These are phyloP conservation scores for Aptenodytes forsteri DNA, from an alignment of 2,113 vertebrate species.

Conservation along the genomic window DNA sequence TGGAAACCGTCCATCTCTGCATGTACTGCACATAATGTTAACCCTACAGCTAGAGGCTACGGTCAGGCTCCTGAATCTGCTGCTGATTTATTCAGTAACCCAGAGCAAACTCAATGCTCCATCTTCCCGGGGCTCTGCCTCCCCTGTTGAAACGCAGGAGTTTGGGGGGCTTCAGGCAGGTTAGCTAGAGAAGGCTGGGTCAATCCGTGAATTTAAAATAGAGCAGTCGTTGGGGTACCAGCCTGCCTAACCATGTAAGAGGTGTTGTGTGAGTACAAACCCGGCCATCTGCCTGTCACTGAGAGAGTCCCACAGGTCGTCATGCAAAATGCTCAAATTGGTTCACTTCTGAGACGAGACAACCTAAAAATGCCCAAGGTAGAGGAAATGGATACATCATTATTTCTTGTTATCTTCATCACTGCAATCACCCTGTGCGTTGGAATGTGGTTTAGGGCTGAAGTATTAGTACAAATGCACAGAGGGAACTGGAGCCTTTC, in stretches of 20 bases:
- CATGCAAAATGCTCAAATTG: neutral
- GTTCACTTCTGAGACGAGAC: neutral
- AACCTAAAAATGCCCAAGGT: neutral
- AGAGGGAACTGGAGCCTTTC: neutral
- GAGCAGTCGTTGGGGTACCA: fast-evolving
- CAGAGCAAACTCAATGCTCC: neutral
- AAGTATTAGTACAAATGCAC: fast-evolving
- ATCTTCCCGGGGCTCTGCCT: neutral
- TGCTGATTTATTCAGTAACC: neutral
- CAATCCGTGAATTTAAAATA: fast-evolving
- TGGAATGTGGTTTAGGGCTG: fast-evolving
- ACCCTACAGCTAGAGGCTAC: neutral
- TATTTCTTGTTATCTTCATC: neutral
- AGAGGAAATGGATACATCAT: neutral
- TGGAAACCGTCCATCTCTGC: neutral
- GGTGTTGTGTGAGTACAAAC: neutral
- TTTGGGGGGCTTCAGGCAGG: neutral
- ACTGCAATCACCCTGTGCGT: fast-evolving
- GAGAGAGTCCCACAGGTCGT: neutral
- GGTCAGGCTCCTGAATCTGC: neutral
- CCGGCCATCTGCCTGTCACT: neutral
- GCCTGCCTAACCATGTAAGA: fast-evolving
- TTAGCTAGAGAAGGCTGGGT: neutral
- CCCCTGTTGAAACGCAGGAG: neutral
- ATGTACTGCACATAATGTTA: fast-evolving